Evolutionary conservation across 2,888 invertebrate species (phyloP).

Genomic region (Eupelmus urozonus): DNA sequence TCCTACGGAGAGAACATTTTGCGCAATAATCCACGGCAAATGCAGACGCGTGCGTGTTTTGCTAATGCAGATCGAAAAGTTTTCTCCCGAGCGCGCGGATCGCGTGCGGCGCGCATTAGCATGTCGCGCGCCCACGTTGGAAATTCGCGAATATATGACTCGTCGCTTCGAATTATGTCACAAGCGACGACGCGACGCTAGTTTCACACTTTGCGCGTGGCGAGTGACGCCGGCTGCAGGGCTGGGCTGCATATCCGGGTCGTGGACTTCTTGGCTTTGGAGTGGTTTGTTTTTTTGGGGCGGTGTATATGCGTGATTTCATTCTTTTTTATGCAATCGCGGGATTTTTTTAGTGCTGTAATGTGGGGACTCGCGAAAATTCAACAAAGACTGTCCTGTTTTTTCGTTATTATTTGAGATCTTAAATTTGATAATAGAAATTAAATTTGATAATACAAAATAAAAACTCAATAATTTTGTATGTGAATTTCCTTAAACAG

Average conservation of each 20-base stretch:
- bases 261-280: too few species aligned
- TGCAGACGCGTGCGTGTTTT: neutral
- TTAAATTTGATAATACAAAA: too few species aligned
- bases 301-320: too few species aligned
- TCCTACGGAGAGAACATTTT: neutral
- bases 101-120: constrained; percentile 19
- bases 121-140: constrained; percentile 45
- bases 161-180: constrained; percentile 57
- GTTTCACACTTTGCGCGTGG: constrained; percentile 28
- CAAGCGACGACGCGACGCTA: constrained; percentile 9
- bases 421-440: too few species aligned
- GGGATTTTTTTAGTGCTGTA: too few species aligned
- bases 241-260: constrained; percentile 1
- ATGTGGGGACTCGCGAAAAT: too few species aligned
- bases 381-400: too few species aligned
- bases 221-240: neutral
- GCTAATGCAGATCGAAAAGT: neutral
- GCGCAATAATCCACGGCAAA: constrained; percentile 2
- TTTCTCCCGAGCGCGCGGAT: neutral
- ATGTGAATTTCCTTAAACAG: too few species aligned
- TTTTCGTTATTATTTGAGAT: too few species aligned
- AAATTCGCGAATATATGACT: constrained; percentile 55
- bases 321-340: too few species aligned
- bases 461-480: too few species aligned
- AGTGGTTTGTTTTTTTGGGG: too few species aligned